Conservation (phyloP, 2,797 vertebrate genomes). For the Garrulus glandarius region DNA sequence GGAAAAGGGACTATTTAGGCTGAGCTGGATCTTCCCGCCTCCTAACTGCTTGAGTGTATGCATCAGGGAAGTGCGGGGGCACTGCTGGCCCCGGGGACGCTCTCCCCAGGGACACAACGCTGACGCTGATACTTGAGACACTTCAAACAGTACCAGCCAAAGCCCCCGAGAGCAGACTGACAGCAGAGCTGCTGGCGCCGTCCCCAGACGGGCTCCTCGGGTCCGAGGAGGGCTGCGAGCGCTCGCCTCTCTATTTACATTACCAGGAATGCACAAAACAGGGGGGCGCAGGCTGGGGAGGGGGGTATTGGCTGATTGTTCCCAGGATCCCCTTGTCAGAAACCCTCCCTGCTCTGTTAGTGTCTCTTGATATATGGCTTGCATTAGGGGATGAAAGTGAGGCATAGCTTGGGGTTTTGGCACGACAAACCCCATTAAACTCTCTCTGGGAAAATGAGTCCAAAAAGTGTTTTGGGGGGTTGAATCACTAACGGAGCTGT, state of each 20-base stretch:
- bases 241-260: conserved; percentile 57
- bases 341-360: conserved; percentile 51
- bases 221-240: conserved; percentile 20
- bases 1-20: background rate
- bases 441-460: conserved; percentile 68
- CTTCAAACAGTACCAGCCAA: conserved; percentile 11
- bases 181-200: conserved; percentile 12
- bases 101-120: background rate
- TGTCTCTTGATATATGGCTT: conserved; percentile 74
- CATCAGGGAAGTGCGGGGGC: background rate
- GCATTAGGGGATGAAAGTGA: conserved; percentile 74
- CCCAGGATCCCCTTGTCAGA: conserved; percentile 72
- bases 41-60: accelerated
- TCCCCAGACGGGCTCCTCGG: conserved; percentile 32
- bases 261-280: conserved; percentile 62
- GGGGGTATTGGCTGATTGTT: conserved; percentile 62
- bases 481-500: conserved; percentile 49
- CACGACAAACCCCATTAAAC: conserved; percentile 72
- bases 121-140: background rate
- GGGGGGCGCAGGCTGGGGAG: background rate
- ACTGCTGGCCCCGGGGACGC: background rate
- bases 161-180: conserved; percentile 19
- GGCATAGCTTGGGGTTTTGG: conserved; percentile 71
- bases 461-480: conserved; percentile 54
- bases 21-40: background rate